Evolutionary conservation across 1,140 invertebrate genomes (phyloP).

Genomic region (Metaphire vulgaris): DNA sequence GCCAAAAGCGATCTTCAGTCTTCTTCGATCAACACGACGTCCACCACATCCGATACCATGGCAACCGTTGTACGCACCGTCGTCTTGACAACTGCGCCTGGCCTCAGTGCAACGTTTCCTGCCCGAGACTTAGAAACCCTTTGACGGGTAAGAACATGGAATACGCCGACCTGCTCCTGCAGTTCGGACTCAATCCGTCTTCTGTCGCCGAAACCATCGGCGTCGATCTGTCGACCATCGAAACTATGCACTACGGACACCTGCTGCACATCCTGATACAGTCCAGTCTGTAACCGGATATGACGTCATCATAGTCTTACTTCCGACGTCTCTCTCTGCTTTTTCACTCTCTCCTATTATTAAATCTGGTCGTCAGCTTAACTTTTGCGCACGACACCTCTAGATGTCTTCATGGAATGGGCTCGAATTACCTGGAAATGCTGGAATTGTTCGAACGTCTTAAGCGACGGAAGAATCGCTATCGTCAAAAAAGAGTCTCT

Average conservation of each 20-base stretch:
- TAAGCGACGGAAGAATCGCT: no score
- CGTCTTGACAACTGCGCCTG: constrained; percentile 73
- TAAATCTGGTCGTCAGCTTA: no score
- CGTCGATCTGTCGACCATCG: neutral
- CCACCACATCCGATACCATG: neutral
- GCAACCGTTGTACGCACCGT: neutral
- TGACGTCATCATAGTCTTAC: no score
- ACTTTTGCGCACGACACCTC: no score
- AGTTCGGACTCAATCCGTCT: constrained; percentile 74
- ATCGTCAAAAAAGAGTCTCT: no score
- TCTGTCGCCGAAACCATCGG: constrained; percentile 42
- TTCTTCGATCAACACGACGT: neutral
- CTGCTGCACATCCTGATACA: constrained; percentile 4
- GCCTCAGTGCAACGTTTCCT: constrained; percentile 85
- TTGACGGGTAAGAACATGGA: constrained; percentile 75
- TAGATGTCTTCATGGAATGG: no score
- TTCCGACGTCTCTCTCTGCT: no score
- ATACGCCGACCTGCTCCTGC: constrained; percentile 76
- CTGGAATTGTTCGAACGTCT: no score
- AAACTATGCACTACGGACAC: constrained; percentile 5
- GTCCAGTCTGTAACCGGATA: neutral
- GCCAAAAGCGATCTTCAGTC: neutral
- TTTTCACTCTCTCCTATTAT: no score
- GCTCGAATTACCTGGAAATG: no score
- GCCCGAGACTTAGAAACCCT: constrained; percentile 75